Evolutionary conservation across 2,113 vertebrate genomes (phyloP), one percentile per base, ranked within the genome.

Genomic region (Sula dactylatra): DNA sequence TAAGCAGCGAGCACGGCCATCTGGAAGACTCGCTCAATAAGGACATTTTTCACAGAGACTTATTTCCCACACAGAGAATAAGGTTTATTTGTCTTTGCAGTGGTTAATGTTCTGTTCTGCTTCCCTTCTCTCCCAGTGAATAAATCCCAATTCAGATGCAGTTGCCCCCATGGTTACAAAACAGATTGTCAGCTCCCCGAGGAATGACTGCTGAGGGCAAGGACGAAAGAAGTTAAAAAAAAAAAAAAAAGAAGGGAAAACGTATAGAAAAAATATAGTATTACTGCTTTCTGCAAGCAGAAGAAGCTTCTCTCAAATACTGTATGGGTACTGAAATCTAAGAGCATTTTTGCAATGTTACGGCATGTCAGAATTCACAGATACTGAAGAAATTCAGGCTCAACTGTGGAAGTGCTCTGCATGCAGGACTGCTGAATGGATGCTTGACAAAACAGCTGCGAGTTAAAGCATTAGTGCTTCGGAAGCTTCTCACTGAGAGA

Each of bases 31-130:
- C 7, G 4, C 80, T 89, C 73, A 65, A 11, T 17, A 49, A 65
- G 83, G 54, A 50, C 58, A 22, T 80, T 90, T 88, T 76, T 72
- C 89, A 89, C 47, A 93, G 65, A 52, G 36, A 11, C 62, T 80
- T 11, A 29, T 56, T 94, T 93, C 84, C 89, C 94, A 89, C 93
- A 89, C 78, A 54, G 69, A 92, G 83, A 85, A 76, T 16, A 82
- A 95, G 62, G 70, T 42, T 93, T 34, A 71, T 67, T 93, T 95
- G 87, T 65, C 73, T 92, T 82, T 71, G 34, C 92, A 73, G 70
- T 11, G 42, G 70, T 61, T 96, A 36, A 21, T 16, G 66, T 47
- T 89, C 56, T 69, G 62, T 77, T 77, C 86, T 94, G 73, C 80
- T 90, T 91, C 56, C 66, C 61, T 82, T 76, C 58, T 40, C 78